A percentile compares a stretch with the other conserved stretches of the same genome.
Conservation (phyloP, 1,140 invertebrate genomes). For the Penaeus indicus region DNA sequence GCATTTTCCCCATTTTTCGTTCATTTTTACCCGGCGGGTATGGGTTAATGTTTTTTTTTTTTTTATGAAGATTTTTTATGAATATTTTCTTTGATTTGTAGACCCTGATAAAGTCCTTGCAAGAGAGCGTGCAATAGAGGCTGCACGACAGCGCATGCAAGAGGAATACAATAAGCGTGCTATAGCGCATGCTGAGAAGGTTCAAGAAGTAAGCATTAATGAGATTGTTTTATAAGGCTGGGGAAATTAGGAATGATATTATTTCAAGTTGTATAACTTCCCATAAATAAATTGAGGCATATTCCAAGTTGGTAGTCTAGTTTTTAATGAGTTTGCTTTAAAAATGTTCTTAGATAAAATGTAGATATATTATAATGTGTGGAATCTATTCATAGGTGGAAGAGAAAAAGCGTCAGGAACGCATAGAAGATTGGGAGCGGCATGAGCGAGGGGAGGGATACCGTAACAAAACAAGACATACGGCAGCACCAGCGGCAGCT, state of each 20-base stretch:
- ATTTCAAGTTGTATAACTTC: neutral
- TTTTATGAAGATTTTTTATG: no score
- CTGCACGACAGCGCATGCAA: neutral
- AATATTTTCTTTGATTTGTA: neutral
- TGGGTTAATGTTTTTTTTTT: no score
- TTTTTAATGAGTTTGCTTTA: no score
- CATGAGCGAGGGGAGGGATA: constrained; percentile 19
- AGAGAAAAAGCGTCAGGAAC: constrained; percentile 19
- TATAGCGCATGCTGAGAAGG: neutral
- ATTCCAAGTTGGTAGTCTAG: no score
- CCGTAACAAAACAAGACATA: neutral
- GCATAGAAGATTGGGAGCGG: constrained; percentile 16
- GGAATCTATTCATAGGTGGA: neutral
- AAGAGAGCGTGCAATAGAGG: neutral
- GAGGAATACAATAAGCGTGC: neutral
- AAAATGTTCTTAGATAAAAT: no score
- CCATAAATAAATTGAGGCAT: no score
- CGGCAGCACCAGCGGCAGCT: neutral
- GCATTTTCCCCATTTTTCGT: no score
- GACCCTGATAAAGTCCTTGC: neutral
- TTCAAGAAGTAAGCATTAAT: neutral
- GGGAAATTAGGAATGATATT: neutral
- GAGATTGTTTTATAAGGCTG: neutral
- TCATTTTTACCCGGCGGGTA: no score
- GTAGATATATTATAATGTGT: neutral